A percentile compares a stretch with the other conserved stretches of the same genome.
Evolutionary conservation across 2,888 invertebrate species (phyloP).

Genomic region (Laspeyria flexula): DNA sequence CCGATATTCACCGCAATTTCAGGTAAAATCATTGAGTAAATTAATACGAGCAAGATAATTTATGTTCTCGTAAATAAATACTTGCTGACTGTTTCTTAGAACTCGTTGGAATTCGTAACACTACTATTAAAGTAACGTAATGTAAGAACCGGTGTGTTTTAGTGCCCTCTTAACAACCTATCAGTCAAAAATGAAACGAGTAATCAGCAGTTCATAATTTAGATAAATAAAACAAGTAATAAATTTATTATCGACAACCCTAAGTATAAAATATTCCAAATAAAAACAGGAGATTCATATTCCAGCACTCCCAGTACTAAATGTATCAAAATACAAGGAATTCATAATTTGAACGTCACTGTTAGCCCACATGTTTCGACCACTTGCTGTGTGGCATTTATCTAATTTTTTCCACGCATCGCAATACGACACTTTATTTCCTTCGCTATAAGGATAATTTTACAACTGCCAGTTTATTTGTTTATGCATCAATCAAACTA

Average conservation of each 20-base stretch:
- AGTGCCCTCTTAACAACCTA: neutral
- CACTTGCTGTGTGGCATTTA: constrained; percentile 55
- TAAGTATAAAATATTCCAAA: neutral
- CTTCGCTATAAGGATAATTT: accelerated
- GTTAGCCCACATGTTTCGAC: constrained; percentile 53
- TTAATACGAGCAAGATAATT: constrained; percentile 22
- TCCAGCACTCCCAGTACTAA: constrained; percentile 27
- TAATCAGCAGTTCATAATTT: too few species aligned
- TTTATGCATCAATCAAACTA: constrained; percentile 21
- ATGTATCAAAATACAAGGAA: constrained; percentile 50
- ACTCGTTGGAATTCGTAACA: constrained; percentile 31
- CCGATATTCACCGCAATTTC: constrained; percentile 14
- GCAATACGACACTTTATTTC: neutral
- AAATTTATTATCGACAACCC: neutral
- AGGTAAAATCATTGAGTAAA: constrained; percentile 29
- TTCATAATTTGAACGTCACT: constrained; percentile 39
- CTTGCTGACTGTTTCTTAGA: constrained; percentile 40
- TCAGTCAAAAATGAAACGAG: neutral
- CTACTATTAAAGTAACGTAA: constrained; percentile 11
- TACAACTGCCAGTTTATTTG: constrained; percentile 5
- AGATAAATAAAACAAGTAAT: too few species aligned
- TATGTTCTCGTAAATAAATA: constrained; percentile 38
- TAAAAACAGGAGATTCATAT: constrained; percentile 16
- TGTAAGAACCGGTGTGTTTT: neutral
- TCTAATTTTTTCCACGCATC: constrained; percentile 37